phyloP scores from a whole-genome alignment of 1,140 invertebrate genomes.

The Drosophila nikananu region DNA sequence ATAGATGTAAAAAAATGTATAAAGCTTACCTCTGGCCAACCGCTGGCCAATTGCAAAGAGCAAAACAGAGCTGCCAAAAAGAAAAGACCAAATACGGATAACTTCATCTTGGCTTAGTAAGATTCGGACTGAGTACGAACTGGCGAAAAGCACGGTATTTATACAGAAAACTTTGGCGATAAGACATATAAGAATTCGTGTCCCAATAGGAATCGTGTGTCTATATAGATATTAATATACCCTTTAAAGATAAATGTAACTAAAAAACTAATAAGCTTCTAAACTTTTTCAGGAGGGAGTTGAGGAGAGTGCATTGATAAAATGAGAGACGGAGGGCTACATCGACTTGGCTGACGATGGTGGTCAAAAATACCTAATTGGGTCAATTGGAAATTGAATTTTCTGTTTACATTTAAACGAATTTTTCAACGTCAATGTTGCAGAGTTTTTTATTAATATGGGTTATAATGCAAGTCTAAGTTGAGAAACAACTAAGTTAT shows the following conservation, averaged over 20 bases:
- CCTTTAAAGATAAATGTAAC: neutral
- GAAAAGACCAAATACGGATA: neutral
- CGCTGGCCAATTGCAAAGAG: neutral
- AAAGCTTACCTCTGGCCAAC: neutral
- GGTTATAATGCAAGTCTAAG: too few species aligned
- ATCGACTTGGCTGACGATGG: too few species aligned
- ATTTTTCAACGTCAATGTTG: too few species aligned
- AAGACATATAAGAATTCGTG: neutral
- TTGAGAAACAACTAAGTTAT: too few species aligned
- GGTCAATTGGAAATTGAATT: too few species aligned
- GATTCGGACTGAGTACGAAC: neutral
- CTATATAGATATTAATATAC: neutral
- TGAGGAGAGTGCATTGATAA: too few species aligned
- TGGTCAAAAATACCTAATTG: too few species aligned
- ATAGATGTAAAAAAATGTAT: neutral
- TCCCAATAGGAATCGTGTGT: slow-evolving; percentile 3
- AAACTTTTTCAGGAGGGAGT: too few species aligned
- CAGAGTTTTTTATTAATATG: too few species aligned
- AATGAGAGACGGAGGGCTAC: too few species aligned
- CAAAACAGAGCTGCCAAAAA: neutral
- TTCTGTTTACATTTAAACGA: too few species aligned
- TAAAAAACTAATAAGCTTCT: neutral
- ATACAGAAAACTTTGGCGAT: neutral
- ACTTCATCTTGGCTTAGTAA: neutral
- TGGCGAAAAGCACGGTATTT: neutral